phyloP scores from a whole-genome alignment of 2,113 vertebrate genomes.

The Nothobranchius kuhntae region DNA sequence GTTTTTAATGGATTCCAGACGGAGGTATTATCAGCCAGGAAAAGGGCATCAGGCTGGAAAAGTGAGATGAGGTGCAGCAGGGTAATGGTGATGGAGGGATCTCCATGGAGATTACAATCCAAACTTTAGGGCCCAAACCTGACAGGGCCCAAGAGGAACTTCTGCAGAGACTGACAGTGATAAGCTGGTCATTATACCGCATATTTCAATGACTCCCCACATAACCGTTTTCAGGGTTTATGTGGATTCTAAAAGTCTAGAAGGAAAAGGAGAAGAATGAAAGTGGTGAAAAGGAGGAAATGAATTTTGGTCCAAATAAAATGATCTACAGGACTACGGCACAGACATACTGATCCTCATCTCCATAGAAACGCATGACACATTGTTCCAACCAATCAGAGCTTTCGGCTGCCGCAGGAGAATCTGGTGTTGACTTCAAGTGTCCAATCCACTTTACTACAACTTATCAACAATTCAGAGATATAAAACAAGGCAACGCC shows the following conservation, averaged over 20 bases:
- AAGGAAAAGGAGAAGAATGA: not conserved
- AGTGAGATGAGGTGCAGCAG: constrained; percentile 48
- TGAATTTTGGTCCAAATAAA: constrained; percentile 8
- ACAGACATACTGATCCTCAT: too few relatives aligned
- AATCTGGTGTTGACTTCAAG: too few relatives aligned
- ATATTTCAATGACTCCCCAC: constrained; percentile 70
- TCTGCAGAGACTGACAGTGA: constrained; percentile 58
- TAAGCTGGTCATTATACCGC: constrained; percentile 71
- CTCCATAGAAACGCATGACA: too few relatives aligned
- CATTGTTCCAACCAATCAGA: too few relatives aligned
- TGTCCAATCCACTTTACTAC: too few relatives aligned
- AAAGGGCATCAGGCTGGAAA: constrained; percentile 56
- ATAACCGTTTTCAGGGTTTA: constrained; percentile 54
- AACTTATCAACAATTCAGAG: too few relatives aligned
- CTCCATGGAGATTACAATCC: constrained; percentile 69
- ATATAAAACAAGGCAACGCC: too few relatives aligned
- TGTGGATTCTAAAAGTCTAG: constrained; percentile 50
- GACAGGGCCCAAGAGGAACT: constrained; percentile 63
- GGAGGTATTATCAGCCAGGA: constrained; percentile 59
- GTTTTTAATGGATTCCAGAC: constrained; percentile 60
- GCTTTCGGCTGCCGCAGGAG: too few relatives aligned
- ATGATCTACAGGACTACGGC: too few relatives aligned
- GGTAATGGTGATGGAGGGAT: constrained; percentile 64
- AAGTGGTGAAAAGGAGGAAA: not conserved
- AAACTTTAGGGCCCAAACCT: constrained; percentile 59